Conservation (phyloP, 2,888 invertebrate species). For the Cistogaster globosa region DNA sequence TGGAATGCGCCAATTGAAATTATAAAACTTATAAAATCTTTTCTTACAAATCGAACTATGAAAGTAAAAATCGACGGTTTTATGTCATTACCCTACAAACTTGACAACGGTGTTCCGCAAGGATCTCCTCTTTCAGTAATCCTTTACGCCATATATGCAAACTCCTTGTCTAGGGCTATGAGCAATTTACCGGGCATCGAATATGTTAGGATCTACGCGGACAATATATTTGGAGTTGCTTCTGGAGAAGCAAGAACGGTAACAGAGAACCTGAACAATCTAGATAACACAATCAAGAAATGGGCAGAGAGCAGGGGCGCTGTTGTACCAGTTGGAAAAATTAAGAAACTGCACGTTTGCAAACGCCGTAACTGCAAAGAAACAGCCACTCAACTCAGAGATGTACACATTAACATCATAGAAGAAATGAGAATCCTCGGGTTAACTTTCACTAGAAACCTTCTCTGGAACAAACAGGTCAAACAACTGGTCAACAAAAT, state of each 20-base stretch:
- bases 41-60: not conserved
- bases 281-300: conserved; percentile 13
- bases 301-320: not conserved
- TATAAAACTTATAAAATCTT: not conserved
- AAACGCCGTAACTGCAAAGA: conserved; percentile 19
- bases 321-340: conserved; percentile 4
- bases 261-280: not conserved
- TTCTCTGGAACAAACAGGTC: conserved; percentile 41
- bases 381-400: not conserved
- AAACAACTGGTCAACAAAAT: conserved; percentile 24
- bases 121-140: not conserved
- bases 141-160: not conserved
- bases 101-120: not conserved
- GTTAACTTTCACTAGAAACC: conserved; percentile 41
- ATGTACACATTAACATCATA: not conserved
- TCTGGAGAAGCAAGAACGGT: conserved; percentile 17
- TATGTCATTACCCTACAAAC: not conserved
- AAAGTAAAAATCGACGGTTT: not conserved
- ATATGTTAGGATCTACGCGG: conserved; percentile 25
- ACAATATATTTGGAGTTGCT: conserved; percentile 43
- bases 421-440: conserved; percentile 14
- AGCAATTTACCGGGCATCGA: not conserved
- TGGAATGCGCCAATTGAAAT: not conserved
- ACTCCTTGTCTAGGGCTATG: not conserved
- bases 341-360: conserved; percentile 32